Base-by-base conservation (phyloP, 2,888 invertebrate genomes). In the Gastracanthus pulcherrimus region DNA sequence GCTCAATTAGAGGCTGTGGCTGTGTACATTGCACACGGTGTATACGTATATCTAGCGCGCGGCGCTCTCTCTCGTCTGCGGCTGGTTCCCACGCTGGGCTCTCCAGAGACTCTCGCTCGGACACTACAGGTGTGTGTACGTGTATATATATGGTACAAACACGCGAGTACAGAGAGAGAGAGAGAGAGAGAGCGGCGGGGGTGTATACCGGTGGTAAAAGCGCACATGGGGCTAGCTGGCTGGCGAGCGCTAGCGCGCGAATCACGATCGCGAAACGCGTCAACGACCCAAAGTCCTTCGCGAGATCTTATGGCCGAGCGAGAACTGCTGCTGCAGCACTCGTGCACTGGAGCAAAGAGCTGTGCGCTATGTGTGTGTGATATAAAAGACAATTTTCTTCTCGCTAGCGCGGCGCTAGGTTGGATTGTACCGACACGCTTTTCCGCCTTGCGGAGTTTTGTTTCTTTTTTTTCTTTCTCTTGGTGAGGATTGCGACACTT, bases 1-100 rank as follows among this genome's bases (percentile, higher is more conserved):
- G 75, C 76, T 76, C 67, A 67, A 76, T 67, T 67, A 58, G 45
- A 19, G 9, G 19, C 31, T 34, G 51, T 23, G 51, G 51, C 23
- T 55, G n/a, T n/a, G n/a, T n/a, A n/a, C n/a, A n/a, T n/a, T n/a
- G n/a, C n/a, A n/a, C n/a, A n/a, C n/a, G n/a, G n/a, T n/a, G n/a
- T n/a, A n/a, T n/a, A n/a, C n/a, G n/a, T n/a, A n/a, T n/a, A n/a
- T n/a, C n/a, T n/a, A n/a, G n/a, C n/a, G n/a, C 60, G 13, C 23
- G 26, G 55, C 72, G 51, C 23, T 55, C 29, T 29, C 16, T 62
- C 19, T 69, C 67, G 92, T 66, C 66, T 92, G 48, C 34, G n/a
- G 58, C 19, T 41, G 34, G 71, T 78, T 78, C 77, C 77, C 77
- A 78, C 45, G 60, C 34, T 31, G 55, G 41, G 34, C 60, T 60